phyloP scores from a whole-genome alignment of 1,140 invertebrate genomes.

The Propsilocerus akamusi region DNA sequence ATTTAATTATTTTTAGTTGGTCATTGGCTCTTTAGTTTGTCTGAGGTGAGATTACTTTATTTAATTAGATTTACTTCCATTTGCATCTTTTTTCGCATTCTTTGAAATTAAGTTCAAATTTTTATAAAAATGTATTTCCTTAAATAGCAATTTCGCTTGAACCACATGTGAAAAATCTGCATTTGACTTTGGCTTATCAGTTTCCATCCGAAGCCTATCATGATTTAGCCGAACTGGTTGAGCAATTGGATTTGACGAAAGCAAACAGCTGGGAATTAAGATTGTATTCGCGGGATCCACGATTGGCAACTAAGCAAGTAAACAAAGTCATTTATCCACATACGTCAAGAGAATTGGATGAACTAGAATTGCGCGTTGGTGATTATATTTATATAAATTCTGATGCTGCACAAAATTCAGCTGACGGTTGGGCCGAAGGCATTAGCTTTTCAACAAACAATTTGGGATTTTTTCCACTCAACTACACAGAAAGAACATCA shows the following conservation, averaged over 20 bases:
- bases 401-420: slow-evolving; percentile 45
- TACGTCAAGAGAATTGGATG: slow-evolving; percentile 54
- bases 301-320: slow-evolving; percentile 56
- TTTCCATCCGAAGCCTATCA: slow-evolving; percentile 54
- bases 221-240: slow-evolving; percentile 49
- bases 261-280: slow-evolving; percentile 64
- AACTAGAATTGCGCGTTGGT: slow-evolving; percentile 65
- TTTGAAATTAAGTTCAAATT: background rate
- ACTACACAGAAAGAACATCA: slow-evolving; percentile 62
- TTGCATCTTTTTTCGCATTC: background rate
- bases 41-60: background rate
- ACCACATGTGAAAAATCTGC: slow-evolving; percentile 62
- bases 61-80: background rate
- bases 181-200: slow-evolving; percentile 76
- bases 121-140: background rate
- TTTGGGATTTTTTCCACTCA: slow-evolving; percentile 56
- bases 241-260: slow-evolving; percentile 41
- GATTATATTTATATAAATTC: slow-evolving; percentile 70
- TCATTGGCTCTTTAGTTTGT: background rate
- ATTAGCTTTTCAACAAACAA: slow-evolving; percentile 72
- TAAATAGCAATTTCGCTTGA: slow-evolving; percentile 44
- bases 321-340: slow-evolving; percentile 66
- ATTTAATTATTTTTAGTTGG: background rate
- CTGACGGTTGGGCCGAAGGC: slow-evolving; percentile 74
- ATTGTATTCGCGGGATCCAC: slow-evolving; percentile 65